Conservation (phyloP, 2,113 vertebrate genomes). For the Perognathus longimembris region DNA sequence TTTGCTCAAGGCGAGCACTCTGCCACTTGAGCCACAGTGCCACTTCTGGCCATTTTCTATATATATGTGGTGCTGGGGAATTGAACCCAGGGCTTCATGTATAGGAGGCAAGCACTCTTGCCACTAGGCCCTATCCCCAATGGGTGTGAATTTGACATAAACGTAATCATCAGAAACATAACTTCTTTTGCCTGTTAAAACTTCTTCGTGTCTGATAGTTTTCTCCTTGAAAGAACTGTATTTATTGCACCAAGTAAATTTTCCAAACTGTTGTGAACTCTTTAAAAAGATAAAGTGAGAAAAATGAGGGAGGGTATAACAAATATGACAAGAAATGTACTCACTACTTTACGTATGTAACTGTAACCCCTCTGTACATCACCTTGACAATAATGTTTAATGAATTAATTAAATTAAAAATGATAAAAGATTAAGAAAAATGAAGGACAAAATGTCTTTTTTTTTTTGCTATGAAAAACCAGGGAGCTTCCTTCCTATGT, state of each 20-base stretch:
- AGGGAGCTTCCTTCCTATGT: background rate
- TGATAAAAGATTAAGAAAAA: background rate
- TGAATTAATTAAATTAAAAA: too few relatives aligned
- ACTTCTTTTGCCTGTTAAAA: background rate
- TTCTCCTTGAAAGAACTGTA: slow-evolving; percentile 6
- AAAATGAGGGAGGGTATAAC: slow-evolving; percentile 23
- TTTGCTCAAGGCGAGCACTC: too few relatives aligned
- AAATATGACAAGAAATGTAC: too few relatives aligned
- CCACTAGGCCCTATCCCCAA: too few relatives aligned
- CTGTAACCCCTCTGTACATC: too few relatives aligned
- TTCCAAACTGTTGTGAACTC: background rate
- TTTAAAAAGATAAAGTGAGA: slow-evolving; percentile 25
- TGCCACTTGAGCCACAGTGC: too few relatives aligned
- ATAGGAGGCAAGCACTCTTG: too few relatives aligned
- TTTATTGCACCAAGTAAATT: slow-evolving; percentile 18
- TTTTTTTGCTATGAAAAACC: slow-evolving; percentile 3
- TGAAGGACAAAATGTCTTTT: background rate
- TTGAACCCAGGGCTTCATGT: too few relatives aligned
- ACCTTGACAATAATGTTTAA: too few relatives aligned
- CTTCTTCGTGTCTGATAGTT: background rate
- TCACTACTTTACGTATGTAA: too few relatives aligned
- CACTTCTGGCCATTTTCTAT: too few relatives aligned
- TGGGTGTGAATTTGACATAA: background rate
- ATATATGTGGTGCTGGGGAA: too few relatives aligned
- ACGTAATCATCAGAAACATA: background rate